These are phyloP conservation scores for Onychorhynchus coronatus DNA, from an alignment of 2,113 vertebrate genomes.

Conservation along the genomic window DNA sequence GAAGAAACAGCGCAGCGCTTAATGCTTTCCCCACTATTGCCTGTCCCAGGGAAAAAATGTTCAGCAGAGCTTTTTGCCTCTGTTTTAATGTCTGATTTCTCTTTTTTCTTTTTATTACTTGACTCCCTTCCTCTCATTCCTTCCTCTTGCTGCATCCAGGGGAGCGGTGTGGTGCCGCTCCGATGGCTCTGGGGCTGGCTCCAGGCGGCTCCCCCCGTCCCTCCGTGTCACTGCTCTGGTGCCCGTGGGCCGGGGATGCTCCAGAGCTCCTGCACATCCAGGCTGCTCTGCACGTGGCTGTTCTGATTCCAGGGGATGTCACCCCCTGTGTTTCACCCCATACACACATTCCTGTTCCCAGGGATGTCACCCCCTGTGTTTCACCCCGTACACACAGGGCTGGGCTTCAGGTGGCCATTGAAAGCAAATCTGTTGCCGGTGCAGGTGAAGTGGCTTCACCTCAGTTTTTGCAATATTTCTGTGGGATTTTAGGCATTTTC, in stretches of 20 bases:
- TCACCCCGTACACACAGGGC: fast-evolving
- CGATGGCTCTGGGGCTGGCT: slow-evolving; percentile 19
- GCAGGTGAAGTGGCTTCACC: neutral
- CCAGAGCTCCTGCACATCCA: neutral
- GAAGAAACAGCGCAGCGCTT: neutral
- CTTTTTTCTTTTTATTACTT: neutral
- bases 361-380: neutral
- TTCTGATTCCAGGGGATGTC: fast-evolving
- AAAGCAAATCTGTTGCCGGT: fast-evolving
- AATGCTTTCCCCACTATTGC: neutral
- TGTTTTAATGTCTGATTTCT: neutral
- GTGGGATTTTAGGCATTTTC: fast-evolving
- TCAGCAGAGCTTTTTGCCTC: neutral
- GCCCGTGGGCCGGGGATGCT: neutral
- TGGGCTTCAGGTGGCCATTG: neutral
- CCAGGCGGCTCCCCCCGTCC: slow-evolving; percentile 4
- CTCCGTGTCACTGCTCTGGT: neutral
- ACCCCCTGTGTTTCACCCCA: fast-evolving
- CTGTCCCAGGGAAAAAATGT: neutral
- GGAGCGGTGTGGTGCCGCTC: fast-evolving
- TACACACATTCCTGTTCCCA: fast-evolving
- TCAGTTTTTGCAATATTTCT: neutral
- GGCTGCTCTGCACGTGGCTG: neutral
- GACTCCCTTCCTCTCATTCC: neutral
- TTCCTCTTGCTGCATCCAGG: neutral